Evolutionary conservation across 1,140 invertebrate species (phyloP).

Genomic region (Drosophila bifasciata): DNA sequence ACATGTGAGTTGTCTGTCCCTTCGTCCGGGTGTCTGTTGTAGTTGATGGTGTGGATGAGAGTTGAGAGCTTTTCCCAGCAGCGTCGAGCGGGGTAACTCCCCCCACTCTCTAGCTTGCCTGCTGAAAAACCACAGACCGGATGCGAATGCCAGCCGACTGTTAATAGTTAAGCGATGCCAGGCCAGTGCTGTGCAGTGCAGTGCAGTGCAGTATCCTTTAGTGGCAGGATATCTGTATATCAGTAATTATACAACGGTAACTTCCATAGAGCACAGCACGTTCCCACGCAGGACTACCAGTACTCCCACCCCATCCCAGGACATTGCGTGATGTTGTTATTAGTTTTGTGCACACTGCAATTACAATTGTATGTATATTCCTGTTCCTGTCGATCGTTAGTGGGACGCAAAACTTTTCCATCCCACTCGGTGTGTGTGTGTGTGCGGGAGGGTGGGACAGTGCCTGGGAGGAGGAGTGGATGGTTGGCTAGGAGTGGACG

Average conservation of each 20-base stretch:
- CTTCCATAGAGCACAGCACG: conserved; percentile 55
- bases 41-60: no score
- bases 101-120: no score
- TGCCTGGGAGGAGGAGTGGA: not conserved
- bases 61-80: no score
- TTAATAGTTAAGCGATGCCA: conserved; percentile 45
- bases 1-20: conserved; percentile 54
- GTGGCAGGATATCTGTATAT: conserved; percentile 48
- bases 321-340: conserved; percentile 60
- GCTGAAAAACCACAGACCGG: conserved; percentile 27
- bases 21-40: not conserved
- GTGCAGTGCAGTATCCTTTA: conserved; percentile 2
- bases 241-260: conserved; percentile 56
- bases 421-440: not conserved
- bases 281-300: conserved; percentile 58
- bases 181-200: not conserved
- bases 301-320: not conserved
- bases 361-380: conserved; percentile 48
- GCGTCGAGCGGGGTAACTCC: no score
- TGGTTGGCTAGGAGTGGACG: not conserved
- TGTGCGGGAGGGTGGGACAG: no score
- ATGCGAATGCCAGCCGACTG: conserved; percentile 49
- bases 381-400: conserved; percentile 50
- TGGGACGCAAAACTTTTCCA: conserved; percentile 16
- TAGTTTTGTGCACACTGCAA: conserved; percentile 37